A percentile compares a stretch with the other conserved stretches of the same genome.
phyloP scores from a whole-genome alignment of 2,113 vertebrate genomes.

The Upupa epops region DNA sequence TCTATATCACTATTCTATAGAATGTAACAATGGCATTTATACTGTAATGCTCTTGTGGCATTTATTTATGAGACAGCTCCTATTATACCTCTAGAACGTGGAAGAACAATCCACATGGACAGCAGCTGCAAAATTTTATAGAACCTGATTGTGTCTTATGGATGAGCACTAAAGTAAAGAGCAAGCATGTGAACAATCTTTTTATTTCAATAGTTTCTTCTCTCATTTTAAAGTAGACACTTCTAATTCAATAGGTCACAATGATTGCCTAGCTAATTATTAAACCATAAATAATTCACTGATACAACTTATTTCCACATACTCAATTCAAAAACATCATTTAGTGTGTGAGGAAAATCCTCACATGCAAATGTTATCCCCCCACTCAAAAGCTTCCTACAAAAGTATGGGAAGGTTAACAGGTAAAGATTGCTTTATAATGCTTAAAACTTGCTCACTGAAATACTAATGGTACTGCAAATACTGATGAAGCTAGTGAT shows the following conservation, averaged over 20 bases:
- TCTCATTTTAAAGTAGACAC: not conserved
- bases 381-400: not conserved
- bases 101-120: not conserved
- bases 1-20: not conserved
- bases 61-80: not conserved
- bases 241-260: not conserved
- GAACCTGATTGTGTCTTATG: not conserved
- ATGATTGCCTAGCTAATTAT: not conserved
- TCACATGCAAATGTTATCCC: not conserved
- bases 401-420: not conserved
- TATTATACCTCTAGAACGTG: not conserved
- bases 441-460: not conserved
- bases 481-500: not conserved
- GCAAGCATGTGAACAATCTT: not conserved
- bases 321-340: not conserved
- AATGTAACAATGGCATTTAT: not conserved
- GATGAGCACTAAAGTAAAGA: not conserved
- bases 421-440: not conserved
- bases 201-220: not conserved
- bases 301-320: not conserved
- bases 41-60: not conserved
- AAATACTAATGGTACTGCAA: not conserved
- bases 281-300: not conserved
- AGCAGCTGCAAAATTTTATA: not conserved
- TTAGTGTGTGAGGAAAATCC: not conserved